Evolutionary conservation across 2,797 vertebrate genomes (phyloP).

Genomic region (Smutsia gigantea): DNA sequence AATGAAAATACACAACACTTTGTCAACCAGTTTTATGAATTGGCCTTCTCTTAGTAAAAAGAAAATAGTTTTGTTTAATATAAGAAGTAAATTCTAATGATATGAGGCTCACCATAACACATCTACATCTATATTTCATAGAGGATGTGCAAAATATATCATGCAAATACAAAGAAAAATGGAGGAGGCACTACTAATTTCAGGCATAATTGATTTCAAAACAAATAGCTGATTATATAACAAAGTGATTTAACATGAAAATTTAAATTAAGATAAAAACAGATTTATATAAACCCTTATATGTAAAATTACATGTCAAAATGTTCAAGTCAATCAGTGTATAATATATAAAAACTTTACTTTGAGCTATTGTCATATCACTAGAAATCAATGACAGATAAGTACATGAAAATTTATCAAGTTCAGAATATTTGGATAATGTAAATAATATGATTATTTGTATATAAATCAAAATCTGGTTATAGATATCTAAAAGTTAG

Average conservation of each 20-base stretch:
- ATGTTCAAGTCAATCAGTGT: neutral
- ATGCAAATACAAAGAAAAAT: neutral
- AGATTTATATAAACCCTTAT: neutral
- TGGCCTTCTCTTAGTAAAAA: neutral
- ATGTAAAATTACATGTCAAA: neutral
- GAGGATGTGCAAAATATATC: neutral
- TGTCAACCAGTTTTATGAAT: neutral
- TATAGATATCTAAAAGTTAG: neutral
- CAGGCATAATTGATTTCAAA: neutral
- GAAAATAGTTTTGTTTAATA: neutral
- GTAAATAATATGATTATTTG: neutral
- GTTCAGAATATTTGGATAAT: neutral
- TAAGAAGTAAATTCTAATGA: neutral
- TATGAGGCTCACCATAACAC: neutral
- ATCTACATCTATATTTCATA: neutral
- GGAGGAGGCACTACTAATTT: neutral
- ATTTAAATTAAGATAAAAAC: neutral
- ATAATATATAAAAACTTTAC: neutral
- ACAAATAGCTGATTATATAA: neutral
- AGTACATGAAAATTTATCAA: neutral
- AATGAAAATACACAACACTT: neutral
- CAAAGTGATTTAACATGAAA: neutral
- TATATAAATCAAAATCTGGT: neutral
- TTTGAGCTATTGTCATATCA: neutral
- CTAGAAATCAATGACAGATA: neutral